Conservation (phyloP, 2,888 invertebrate genomes). For the Pristionchus japonicus region DNA sequence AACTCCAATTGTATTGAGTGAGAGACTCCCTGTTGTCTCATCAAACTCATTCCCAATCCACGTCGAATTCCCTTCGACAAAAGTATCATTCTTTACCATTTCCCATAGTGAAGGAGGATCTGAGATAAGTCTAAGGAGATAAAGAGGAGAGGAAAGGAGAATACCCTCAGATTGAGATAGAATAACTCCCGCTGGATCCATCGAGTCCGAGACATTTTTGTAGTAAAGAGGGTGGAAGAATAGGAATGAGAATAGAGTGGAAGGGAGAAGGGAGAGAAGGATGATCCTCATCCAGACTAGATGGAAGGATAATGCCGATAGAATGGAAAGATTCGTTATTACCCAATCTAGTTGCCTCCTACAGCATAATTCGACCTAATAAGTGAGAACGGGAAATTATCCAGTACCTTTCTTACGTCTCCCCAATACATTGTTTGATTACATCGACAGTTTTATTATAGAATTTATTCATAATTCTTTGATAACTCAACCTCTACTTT, state of each 20-base stretch:
- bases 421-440: not conserved
- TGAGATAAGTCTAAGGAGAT: not conserved
- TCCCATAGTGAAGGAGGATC: not conserved
- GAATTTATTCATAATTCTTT: not conserved
- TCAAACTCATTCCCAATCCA: not conserved
- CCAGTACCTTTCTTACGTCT: not conserved
- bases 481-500: not conserved
- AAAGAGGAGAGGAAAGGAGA: too few species aligned
- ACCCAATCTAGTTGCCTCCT: not conserved
- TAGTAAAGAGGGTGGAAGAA: not conserved
- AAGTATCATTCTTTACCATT: not conserved
- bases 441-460: not conserved
- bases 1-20: conserved; percentile 17
- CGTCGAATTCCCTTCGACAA: not conserved
- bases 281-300: not conserved
- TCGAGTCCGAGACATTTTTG: not conserved
- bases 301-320: not conserved
- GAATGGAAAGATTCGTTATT: not conserved
- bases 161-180: not conserved
- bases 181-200: not conserved
- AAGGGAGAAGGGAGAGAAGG: not conserved
- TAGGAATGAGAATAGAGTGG: not conserved
- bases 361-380: conserved; percentile 17
- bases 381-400: conserved; percentile 8
- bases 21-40: not conserved